Conservation (phyloP, 2,797 vertebrate species). For the Pseudochirops corinnae region DNA sequence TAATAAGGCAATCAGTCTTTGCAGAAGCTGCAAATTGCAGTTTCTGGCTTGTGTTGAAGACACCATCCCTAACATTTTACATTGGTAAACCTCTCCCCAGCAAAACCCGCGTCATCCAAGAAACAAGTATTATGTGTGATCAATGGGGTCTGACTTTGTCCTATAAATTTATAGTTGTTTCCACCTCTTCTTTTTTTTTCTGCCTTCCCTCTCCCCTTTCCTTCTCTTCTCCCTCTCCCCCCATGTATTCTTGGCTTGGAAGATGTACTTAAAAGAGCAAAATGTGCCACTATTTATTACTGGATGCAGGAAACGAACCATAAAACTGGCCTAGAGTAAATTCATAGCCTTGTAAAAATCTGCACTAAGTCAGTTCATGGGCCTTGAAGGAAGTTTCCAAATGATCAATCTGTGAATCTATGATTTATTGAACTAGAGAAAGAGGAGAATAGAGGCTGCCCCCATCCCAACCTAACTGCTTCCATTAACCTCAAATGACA, state of each 20-base stretch:
- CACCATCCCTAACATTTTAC: conserved; percentile 80
- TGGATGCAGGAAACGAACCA: background rate
- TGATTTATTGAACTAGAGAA: conserved; percentile 1
- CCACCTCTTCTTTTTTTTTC: conserved; percentile 21
- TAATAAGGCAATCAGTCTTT: conserved; percentile 86
- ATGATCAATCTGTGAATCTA: background rate
- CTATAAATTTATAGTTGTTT: conserved; percentile 56
- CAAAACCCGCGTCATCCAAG: conserved; percentile 76
- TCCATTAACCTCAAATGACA: background rate
- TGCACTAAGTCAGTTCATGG: background rate
- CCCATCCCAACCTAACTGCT: conserved; percentile 15
- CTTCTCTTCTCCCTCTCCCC: background rate
- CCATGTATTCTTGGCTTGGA: conserved; percentile 65
- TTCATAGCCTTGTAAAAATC: conserved; percentile 29
- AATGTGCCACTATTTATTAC: conserved; percentile 10
- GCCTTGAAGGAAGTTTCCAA: background rate
- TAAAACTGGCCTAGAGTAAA: background rate
- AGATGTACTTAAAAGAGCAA: conserved; percentile 47
- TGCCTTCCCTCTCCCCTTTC: background rate
- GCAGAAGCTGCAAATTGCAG: conserved; percentile 82
- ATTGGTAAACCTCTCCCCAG: conserved; percentile 77
- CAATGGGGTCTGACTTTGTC: conserved; percentile 68
- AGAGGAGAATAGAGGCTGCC: background rate
- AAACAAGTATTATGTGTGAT: conserved; percentile 70
- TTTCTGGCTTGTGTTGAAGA: conserved; percentile 81